Conservation (phyloP, 2,113 vertebrate genomes). For the Leptosomus discolor region DNA sequence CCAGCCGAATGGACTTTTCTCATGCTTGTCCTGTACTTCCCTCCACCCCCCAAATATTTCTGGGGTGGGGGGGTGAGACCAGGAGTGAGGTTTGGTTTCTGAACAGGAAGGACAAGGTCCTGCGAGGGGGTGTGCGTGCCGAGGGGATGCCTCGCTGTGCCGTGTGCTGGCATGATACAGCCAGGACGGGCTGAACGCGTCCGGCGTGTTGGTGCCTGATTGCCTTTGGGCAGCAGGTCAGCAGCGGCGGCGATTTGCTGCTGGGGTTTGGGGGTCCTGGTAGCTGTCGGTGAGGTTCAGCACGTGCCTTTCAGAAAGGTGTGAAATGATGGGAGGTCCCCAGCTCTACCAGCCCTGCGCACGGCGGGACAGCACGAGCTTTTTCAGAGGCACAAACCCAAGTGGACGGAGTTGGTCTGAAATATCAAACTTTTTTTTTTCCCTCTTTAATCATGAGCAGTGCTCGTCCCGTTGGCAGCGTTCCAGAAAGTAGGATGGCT, state of each 20-base stretch:
- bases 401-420: background rate
- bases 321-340: background rate
- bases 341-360: too few species aligned
- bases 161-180: background rate
- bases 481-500: background rate
- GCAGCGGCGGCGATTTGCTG: too few species aligned
- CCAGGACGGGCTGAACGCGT: too few species aligned
- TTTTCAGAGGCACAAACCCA: background rate
- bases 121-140: background rate
- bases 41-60: background rate
- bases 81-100: background rate
- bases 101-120: background rate
- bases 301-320: background rate
- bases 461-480: accelerated
- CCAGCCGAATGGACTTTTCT: background rate
- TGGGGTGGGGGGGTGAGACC: background rate
- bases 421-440: background rate
- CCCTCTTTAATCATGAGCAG: background rate
- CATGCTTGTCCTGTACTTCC: background rate
- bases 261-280: background rate
- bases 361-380: too few species aligned
- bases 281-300: background rate
- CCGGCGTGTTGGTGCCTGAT: accelerated
- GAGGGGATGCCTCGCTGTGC: background rate
- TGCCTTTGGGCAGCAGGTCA: background rate